Conservation (phyloP, 2,113 vertebrate species). For the Epinephelus fuscoguttatus region DNA sequence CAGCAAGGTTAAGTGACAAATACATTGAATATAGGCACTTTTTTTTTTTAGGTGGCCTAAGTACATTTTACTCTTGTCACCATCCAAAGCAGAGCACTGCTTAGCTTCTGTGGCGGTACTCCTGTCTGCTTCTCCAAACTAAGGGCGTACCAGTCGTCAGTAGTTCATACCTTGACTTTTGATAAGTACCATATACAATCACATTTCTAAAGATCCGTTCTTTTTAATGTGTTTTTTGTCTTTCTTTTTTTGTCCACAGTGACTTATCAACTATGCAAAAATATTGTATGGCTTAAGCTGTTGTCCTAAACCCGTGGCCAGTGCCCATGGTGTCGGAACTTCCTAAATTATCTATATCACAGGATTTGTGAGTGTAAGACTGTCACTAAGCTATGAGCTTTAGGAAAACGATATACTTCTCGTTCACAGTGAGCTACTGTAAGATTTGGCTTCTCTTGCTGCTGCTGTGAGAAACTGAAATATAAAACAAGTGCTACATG, state of each 20-base stretch:
- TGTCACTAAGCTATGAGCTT: not conserved
- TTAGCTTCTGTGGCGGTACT: too few relatives aligned
- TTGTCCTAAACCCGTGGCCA: conserved; percentile 16
- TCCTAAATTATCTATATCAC: not conserved
- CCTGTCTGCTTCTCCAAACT: too few relatives aligned
- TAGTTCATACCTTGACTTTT: too few relatives aligned
- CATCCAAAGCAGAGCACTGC: too few relatives aligned
- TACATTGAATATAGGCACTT: too few relatives aligned
- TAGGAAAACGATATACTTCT: not conserved
- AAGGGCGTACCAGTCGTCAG: too few relatives aligned
- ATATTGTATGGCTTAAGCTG: conserved; percentile 31
- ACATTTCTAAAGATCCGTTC: too few relatives aligned
- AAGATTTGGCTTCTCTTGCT: conserved; percentile 2
- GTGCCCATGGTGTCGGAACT: conserved; percentile 14
- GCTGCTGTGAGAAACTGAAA: not conserved
- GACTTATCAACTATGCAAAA: conserved; percentile 65
- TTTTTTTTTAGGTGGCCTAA: too few relatives aligned
- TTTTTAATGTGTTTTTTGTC: not conserved
- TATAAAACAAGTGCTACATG: conserved; percentile 17
- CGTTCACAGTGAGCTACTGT: not conserved
- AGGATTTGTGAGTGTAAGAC: not conserved
- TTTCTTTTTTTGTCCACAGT: conserved; percentile 3
- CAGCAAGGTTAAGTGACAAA: too few relatives aligned
- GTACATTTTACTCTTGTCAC: too few relatives aligned
- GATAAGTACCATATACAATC: too few relatives aligned